Base-by-base conservation (phyloP, 1,140 invertebrate species). In the Hylaeus anthracinus region DNA sequence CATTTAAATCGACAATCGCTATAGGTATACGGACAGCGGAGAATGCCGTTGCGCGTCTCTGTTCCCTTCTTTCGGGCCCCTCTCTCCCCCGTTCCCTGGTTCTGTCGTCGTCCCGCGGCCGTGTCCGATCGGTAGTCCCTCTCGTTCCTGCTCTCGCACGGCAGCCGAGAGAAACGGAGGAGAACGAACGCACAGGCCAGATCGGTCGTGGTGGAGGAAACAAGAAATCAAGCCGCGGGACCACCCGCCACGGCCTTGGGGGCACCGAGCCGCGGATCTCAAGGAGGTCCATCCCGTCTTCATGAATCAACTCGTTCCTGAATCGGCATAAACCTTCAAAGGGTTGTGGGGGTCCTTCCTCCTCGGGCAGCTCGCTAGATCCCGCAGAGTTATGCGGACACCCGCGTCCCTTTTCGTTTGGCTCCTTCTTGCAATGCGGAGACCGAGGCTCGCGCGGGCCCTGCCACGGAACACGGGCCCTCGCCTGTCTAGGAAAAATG, bases 1-100 rank as follows among this genome's bases (percentile, higher is more conserved):
- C 92, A 93, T 93, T 93, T 94, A 93, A 93, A 93, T 93, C 92
- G 92, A 93, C 91, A 93, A 93, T 93, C 90, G 89, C 85, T 85
- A 84, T 88, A 89, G 90, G 82, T 82, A 88, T 89, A 84, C 81
- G 78, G 39, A 85, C 85, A 83, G 48, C 79, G 82, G 87, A 75
- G 88, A 88, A 91, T 89, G 88, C 86, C 76, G 79, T 6, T 51
- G 79, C 65, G 72, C 83, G 80, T 84, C 76, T 73, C 58, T 51
- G 48, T 82, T 70, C 69, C 53, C 48, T 75, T 66, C 26, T 69
- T 70, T 12, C 65, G n/a, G 41, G 12, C 45, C 14, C 43, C 51
- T 77, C 64, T 78, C 74, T 75, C 56, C 45, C 75, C 41, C 12
- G 37, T 76, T 10, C 55, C 39, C 53, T 53, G 26, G 37, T 72